These are phyloP conservation scores for Mylabris sibirica DNA, from an alignment of 2,888 invertebrate species.

Conservation along the genomic window DNA sequence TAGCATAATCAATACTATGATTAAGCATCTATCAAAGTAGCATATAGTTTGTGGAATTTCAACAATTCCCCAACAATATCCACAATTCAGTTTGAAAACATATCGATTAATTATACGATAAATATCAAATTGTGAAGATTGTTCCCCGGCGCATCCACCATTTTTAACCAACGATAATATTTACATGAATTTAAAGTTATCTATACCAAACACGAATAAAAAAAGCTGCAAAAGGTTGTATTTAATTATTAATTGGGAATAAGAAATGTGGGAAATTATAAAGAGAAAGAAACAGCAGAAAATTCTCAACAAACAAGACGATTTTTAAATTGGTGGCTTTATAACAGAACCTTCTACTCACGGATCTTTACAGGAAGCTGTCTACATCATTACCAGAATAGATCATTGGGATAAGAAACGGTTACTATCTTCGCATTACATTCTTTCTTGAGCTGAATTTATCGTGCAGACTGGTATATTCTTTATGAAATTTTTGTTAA, in stretches of 20 bases:
- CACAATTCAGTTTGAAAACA: background rate
- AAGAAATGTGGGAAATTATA: too few relatives aligned
- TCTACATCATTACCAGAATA: background rate
- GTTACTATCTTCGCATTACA: too few relatives aligned
- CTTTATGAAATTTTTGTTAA: too few relatives aligned
- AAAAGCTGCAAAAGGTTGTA: too few relatives aligned
- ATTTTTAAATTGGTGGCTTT: background rate
- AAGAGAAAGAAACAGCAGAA: too few relatives aligned
- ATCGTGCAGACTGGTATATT: too few relatives aligned
- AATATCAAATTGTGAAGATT: background rate
- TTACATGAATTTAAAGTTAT: too few relatives aligned
- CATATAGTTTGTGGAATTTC: background rate
- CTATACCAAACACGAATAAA: too few relatives aligned
- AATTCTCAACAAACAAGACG: too few relatives aligned
- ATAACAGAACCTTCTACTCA: background rate
- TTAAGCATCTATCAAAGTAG: background rate
- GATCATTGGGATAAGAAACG: background rate
- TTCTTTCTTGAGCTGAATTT: background rate
- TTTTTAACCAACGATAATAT: background rate
- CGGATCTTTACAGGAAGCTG: background rate
- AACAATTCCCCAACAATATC: background rate
- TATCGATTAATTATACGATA: background rate
- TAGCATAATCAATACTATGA: background rate
- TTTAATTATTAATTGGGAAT: too few relatives aligned
- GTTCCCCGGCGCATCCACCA: background rate